A percentile compares a stretch with the other conserved stretches of the same genome.
These are phyloP conservation scores for Tigriopus californicus DNA, from an alignment of 2,888 invertebrate species.

Conservation along the genomic window DNA sequence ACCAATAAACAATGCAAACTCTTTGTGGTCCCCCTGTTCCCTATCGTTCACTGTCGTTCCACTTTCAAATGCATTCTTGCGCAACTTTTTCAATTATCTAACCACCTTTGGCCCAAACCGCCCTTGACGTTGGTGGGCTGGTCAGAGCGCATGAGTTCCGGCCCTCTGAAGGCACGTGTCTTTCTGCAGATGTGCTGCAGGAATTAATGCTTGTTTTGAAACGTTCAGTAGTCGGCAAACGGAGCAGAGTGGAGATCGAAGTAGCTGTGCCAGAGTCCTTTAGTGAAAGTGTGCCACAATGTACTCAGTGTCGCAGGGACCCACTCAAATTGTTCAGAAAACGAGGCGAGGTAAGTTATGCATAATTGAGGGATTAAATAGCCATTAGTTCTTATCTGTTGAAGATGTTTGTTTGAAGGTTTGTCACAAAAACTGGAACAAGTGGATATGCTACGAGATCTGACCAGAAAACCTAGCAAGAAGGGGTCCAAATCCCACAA, in stretches of 20 bases:
- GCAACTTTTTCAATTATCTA: too few species aligned
- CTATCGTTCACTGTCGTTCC: too few species aligned
- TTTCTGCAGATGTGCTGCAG: too few species aligned
- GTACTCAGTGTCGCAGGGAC: slow-evolving; percentile 2
- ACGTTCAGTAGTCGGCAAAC: too few species aligned
- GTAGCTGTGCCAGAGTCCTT: not conserved
- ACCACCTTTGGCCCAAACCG: too few species aligned
- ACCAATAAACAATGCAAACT: too few species aligned
- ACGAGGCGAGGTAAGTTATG: slow-evolving; percentile 1
- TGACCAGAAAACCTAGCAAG: not conserved
- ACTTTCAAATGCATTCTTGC: too few species aligned
- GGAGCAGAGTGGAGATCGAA: not conserved
- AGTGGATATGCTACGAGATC: not conserved
- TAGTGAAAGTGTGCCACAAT: not conserved
- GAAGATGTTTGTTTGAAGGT: not conserved
- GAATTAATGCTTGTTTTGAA: too few species aligned
- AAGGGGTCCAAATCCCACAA: not conserved
- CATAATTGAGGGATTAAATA: not conserved
- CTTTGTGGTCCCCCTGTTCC: too few species aligned
- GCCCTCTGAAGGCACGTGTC: too few species aligned
- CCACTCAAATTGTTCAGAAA: not conserved
- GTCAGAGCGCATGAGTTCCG: too few species aligned
- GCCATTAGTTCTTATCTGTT: not conserved
- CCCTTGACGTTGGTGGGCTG: too few species aligned
- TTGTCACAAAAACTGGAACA: slow-evolving; percentile 1